These are phyloP conservation scores for Chrysolina oricalcia DNA, from an alignment of 2,888 invertebrate species.

Conservation along the genomic window DNA sequence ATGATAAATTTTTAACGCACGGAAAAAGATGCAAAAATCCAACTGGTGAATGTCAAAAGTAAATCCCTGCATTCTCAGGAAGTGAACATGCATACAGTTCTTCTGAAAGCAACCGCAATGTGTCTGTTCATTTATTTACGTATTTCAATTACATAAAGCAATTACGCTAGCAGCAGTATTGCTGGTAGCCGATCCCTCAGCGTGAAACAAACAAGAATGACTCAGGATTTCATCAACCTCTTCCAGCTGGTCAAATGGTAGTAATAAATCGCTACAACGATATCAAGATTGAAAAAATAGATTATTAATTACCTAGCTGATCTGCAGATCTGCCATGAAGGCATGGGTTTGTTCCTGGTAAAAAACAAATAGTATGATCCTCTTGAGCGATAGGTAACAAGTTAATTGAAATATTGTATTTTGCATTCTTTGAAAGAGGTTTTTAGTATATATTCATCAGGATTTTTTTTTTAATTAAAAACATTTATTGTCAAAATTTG, in stretches of 20 bases:
- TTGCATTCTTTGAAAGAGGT: too few relatives aligned
- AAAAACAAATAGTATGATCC: neutral
- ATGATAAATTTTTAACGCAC: too few relatives aligned
- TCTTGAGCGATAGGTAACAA: neutral
- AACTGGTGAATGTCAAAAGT: too few relatives aligned
- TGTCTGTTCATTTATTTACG: neutral
- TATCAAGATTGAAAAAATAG: neutral
- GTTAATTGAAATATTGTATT: too few relatives aligned
- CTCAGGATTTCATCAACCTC: constrained; percentile 7
- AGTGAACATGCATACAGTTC: too few relatives aligned
- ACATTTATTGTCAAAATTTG: too few relatives aligned
- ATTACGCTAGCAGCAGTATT: neutral
- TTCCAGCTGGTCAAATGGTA: constrained; percentile 4
- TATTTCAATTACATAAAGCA: neutral
- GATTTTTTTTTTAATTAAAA: too few relatives aligned
- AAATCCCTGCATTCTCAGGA: too few relatives aligned
- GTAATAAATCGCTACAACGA: neutral
- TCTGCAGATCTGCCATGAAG: neutral
- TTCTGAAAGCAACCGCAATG: neutral
- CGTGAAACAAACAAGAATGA: constrained; percentile 8
- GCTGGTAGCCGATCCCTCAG: neutral
- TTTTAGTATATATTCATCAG: too few relatives aligned
- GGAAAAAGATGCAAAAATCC: too few relatives aligned
- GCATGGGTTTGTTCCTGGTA: neutral
- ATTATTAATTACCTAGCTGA: neutral